A percentile compares a stretch with the other conserved stretches of the same genome.
phyloP scores from a whole-genome alignment of 2,113 vertebrate species.

The Leptobrachium leishanense region DNA sequence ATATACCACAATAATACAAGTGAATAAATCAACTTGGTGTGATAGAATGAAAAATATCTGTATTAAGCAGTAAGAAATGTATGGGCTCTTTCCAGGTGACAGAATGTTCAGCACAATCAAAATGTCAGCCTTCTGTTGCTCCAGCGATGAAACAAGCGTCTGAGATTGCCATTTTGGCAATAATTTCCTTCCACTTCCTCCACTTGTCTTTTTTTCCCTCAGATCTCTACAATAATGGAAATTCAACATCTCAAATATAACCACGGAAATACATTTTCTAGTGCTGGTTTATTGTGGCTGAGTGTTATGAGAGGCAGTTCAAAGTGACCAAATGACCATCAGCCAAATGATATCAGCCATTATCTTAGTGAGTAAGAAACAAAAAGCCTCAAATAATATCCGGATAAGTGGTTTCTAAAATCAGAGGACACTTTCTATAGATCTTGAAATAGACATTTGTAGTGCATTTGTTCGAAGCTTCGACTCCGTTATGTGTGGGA shows the following conservation, averaged over 20 bases:
- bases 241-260: background rate
- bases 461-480: background rate
- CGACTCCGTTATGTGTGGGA: no score
- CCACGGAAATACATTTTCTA: background rate
- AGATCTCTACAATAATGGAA: background rate
- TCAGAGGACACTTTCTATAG: background rate
- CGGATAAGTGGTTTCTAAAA: background rate
- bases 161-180: background rate
- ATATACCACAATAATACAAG: no score
- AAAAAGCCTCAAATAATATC: background rate
- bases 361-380: background rate
- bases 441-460: background rate
- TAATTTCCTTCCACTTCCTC: background rate
- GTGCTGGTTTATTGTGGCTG: background rate
- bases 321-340: constrained; percentile 2
- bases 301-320: background rate
- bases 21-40: no score
- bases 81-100: background rate
- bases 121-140: background rate
- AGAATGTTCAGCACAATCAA: constrained; percentile 2
- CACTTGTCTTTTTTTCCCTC: background rate
- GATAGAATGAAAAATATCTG: no score
- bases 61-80: no score
- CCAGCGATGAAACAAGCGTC: background rate
- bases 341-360: background rate